Evolutionary conservation across 2,113 vertebrate species (phyloP).

Genomic region (Eretmochelys imbricata): DNA sequence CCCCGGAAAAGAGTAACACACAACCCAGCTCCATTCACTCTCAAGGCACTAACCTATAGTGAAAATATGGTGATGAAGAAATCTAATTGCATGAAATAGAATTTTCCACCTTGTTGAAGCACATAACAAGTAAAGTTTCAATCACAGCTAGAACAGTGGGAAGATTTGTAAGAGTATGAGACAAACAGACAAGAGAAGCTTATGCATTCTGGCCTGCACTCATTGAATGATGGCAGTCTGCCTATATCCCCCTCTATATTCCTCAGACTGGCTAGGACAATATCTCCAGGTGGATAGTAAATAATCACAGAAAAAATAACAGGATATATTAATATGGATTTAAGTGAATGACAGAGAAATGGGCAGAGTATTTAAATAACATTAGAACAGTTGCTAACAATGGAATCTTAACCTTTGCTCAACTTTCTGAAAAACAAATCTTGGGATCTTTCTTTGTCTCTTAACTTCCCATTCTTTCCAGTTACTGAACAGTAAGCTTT

Average conservation of each 20-base stretch:
- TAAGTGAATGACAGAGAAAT: background rate
- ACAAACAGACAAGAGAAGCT: background rate
- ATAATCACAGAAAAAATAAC: background rate
- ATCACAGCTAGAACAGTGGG: constrained; percentile 29
- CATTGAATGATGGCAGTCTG: background rate
- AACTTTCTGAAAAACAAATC: background rate
- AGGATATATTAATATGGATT: background rate
- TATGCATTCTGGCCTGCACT: background rate
- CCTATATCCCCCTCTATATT: background rate
- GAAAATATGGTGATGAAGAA: constrained; percentile 23
- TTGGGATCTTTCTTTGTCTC: background rate
- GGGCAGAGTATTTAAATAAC: background rate
- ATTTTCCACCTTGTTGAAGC: constrained; percentile 30
- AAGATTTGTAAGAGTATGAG: background rate
- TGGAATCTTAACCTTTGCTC: background rate
- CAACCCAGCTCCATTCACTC: background rate
- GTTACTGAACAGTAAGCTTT: background rate
- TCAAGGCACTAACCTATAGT: background rate
- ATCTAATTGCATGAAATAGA: constrained; percentile 47
- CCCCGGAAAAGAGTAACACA: constrained; percentile 12
- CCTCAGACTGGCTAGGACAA: background rate
- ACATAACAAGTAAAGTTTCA: constrained; percentile 7
- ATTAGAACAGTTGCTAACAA: background rate
- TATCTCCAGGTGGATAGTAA: background rate
- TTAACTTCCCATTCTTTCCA: background rate